Evolutionary conservation across 2,888 invertebrate species (phyloP), one percentile per base, ranked within the genome.

Genomic region (Eupithecia inturbata): DNA sequence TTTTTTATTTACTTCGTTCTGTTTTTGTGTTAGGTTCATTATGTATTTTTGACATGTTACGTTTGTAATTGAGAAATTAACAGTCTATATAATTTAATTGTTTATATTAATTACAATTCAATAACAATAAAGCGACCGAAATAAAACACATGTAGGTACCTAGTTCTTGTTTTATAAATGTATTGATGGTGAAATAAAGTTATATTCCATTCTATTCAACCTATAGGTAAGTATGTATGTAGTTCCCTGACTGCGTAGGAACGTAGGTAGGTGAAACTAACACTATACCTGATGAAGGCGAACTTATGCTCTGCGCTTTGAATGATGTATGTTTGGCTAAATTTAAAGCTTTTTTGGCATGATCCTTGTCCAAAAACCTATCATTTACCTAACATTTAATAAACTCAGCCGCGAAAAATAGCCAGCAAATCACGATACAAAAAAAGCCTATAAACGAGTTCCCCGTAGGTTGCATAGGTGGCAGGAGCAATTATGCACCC

Each of bases 401-500:
- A 14, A 57, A 36, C n/a, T 33, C n/a, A 12, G 9, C 33, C 31
- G 19, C 33, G 19, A 57, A 67, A 76, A 75, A 71, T 74, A 73
- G 72, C 73, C 68, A 68, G 39, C 67, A 63, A 69, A 66, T 63
- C 71, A 72, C 60, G 33, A 64, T 76, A 71, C 74, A 67, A 69
- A 64, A 86, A 86, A 86, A 86, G 87, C 87, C 87, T 87, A 85
- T 88, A 88, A 90, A 84, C 84, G 82, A 84, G 86, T 89, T 88
- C 85, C 78, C 76, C 73, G 81, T 83, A 83, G 88, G 85, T 84
- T 86, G 87, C 85, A 86, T 86, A 76, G 78, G 77, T 66, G 72
- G 75, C 75, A 60, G 68, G 79, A 74, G 86, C 83, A 86, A 89
- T 90, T 90, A 90, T 89, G 90, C 89, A 87, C 89, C 88, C 89